Percentiles rank a stretch among this genome's conserved stretches.
Evolutionary conservation across 2,113 vertebrate genomes (phyloP).

Genomic region (Kryptolebias marmoratus): DNA sequence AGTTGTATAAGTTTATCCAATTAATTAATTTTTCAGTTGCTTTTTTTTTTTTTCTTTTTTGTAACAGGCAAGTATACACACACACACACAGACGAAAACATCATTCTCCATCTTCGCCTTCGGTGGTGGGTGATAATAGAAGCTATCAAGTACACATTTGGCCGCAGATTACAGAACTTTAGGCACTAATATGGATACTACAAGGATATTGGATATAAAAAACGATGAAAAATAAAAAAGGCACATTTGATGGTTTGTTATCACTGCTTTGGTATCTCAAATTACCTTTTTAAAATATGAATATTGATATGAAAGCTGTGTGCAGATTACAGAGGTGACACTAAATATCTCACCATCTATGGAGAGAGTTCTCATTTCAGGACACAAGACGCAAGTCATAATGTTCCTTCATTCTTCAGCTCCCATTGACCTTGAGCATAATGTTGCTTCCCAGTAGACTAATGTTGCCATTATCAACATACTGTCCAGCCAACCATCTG

Average conservation of each 20-base stretch:
- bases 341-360: slow-evolving; percentile 55
- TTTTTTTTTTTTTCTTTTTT: no score
- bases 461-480: slow-evolving; percentile 73
- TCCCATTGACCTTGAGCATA: slow-evolving; percentile 77
- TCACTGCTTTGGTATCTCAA: slow-evolving; percentile 36
- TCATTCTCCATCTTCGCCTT: no score
- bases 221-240: slow-evolving; percentile 32
- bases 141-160: background rate
- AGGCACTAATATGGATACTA: background rate
- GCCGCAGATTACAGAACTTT: background rate
- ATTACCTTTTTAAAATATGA: slow-evolving; percentile 47
- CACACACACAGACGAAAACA: no score
- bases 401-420: slow-evolving; percentile 66
- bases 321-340: slow-evolving; percentile 43
- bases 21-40: no score
- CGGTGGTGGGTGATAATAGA: no score
- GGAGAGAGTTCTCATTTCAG: slow-evolving; percentile 60
- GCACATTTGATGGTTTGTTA: slow-evolving; percentile 38
- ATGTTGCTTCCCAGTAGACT: slow-evolving; percentile 76
- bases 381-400: slow-evolving; percentile 51
- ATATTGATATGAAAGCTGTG: slow-evolving; percentile 29
- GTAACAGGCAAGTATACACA: no score
- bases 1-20: no score
- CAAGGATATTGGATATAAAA: background rate
- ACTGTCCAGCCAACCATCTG: slow-evolving; percentile 74